Percentiles rank a stretch among this genome's conserved stretches.
phyloP scores from a whole-genome alignment of 1,140 invertebrate species.

The Diorhabda elongata region DNA sequence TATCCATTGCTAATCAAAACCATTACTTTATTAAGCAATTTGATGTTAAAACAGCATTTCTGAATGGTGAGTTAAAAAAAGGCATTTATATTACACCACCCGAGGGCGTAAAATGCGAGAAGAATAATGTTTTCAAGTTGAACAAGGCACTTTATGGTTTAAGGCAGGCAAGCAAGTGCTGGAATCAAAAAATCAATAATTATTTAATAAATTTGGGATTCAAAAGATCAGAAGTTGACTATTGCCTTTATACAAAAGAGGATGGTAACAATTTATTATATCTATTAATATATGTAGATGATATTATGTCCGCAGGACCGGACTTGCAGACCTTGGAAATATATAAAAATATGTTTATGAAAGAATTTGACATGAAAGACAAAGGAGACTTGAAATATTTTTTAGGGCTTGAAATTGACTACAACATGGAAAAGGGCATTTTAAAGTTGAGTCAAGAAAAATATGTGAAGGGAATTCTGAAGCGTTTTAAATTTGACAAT shows the following conservation, averaged over 20 bases:
- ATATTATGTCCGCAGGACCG: not conserved
- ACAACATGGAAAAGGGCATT: not conserved
- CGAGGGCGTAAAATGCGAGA: not conserved
- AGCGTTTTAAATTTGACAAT: constrained; percentile 8
- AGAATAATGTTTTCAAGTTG: not conserved
- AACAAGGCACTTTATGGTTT: constrained; percentile 1
- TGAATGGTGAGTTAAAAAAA: constrained; percentile 28
- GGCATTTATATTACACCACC: constrained; percentile 31
- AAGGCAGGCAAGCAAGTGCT: not conserved
- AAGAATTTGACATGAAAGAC: not conserved
- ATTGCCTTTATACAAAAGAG: not conserved
- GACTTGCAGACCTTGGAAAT: not conserved
- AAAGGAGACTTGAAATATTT: not conserved
- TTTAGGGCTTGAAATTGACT: not conserved
- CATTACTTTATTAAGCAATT: constrained; percentile 7
- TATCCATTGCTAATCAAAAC: constrained; percentile 6
- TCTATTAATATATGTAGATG: not conserved
- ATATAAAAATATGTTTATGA: not conserved
- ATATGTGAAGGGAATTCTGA: constrained; percentile 1
- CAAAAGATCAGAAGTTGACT: not conserved
- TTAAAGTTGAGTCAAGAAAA: constrained; percentile 4
- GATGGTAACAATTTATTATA: not conserved
- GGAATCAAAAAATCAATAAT: not conserved
- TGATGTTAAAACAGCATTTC: constrained; percentile 11
- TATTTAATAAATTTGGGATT: constrained; percentile 2